Base-by-base conservation (phyloP, 2,888 invertebrate genomes). In the Hipparchia semele region DNA sequence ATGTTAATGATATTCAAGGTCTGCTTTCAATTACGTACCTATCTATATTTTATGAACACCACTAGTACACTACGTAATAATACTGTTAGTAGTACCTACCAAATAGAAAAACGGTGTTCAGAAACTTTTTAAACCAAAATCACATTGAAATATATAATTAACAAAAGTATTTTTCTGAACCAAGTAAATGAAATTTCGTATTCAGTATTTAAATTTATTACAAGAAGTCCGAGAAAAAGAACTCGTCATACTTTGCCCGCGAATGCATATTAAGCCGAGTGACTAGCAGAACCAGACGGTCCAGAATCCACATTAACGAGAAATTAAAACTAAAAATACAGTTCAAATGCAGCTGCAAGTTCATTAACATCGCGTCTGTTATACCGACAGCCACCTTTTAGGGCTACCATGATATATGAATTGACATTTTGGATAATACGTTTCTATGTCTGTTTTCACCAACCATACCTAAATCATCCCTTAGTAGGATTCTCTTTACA, bases 311-410 rank as follows among this genome's bases (percentile, higher is more conserved):
- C 68, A 68, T 68, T 68, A 73, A 75, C 71, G 68, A 69, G 69
- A 73, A 75, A 73, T 73, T 75, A 73, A 75, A 75, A 75, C 68
- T 73, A 75, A 73, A 75, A 73, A 71, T 75, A 73, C 67, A 56
- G 62, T 71, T 73, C 68, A 69, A 69, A 73, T 13, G 66, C 75
- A 56, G 70, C 70, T 70, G 70, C 75, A 71, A 73, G 75, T 75
- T 75, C 75, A 75, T 73, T 73, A 75, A 73, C 75, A 70, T 66
- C 23, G 66, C 39, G 65, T 61, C 64, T 69, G 75, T 73, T 73
- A 71, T 65, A 58, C 62, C 71, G 68, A 69, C 68, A 23, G 46
- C 33, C 65, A 60, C 61, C 71, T 75, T 67, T 69, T 69, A 64
- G 70, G 70, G 70, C 56, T 3, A n/a, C 62, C 70, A 70, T 70